Percentiles rank a stretch among this genome's conserved stretches.
Evolutionary conservation across 1,140 invertebrate genomes (phyloP).

Genomic region (Drosophila persimilis): DNA sequence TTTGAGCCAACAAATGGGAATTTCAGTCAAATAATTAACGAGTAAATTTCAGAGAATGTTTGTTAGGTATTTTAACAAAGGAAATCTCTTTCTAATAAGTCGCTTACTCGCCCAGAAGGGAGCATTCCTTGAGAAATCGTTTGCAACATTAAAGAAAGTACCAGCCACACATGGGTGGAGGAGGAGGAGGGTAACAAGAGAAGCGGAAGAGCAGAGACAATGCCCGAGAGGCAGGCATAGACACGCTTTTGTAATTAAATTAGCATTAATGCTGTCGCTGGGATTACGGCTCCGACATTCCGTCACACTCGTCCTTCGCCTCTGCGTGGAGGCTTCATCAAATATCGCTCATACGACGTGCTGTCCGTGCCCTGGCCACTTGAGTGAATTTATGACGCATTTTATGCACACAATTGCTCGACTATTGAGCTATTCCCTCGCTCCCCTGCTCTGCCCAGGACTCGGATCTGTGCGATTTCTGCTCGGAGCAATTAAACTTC

Average conservation of each 20-base stretch:
- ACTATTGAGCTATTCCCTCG: constrained; percentile 28
- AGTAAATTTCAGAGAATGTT: constrained; percentile 9
- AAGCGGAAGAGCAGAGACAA: constrained; percentile 6
- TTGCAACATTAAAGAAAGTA: not conserved
- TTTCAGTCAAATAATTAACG: constrained; percentile 3
- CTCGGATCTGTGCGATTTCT: constrained; percentile 5
- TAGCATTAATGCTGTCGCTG: constrained; percentile 63
- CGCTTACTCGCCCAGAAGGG: too few species aligned
- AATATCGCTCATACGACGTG: constrained; percentile 65
- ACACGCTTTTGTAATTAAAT: constrained; percentile 70
- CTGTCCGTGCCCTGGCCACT: constrained; percentile 30
- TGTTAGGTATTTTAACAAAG: constrained; percentile 6
- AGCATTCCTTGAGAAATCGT: too few species aligned
- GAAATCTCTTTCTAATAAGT: too few species aligned
- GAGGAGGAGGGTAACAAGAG: too few species aligned
- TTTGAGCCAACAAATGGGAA: constrained; percentile 2
- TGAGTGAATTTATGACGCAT: constrained; percentile 60
- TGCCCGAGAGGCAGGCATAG: constrained; percentile 35
- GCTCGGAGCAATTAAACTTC: constrained; percentile 29
- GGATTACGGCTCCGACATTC: constrained; percentile 40
- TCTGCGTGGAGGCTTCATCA: constrained; percentile 47
- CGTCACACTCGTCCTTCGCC: constrained; percentile 15
- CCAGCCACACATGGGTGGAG: too few species aligned
- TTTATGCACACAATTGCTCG: constrained; percentile 37
- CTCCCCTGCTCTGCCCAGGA: not conserved